Evolutionary conservation across 2,888 invertebrate species (phyloP), one percentile per base, ranked within the genome.

Genomic region (Eumerus sabulonum): DNA sequence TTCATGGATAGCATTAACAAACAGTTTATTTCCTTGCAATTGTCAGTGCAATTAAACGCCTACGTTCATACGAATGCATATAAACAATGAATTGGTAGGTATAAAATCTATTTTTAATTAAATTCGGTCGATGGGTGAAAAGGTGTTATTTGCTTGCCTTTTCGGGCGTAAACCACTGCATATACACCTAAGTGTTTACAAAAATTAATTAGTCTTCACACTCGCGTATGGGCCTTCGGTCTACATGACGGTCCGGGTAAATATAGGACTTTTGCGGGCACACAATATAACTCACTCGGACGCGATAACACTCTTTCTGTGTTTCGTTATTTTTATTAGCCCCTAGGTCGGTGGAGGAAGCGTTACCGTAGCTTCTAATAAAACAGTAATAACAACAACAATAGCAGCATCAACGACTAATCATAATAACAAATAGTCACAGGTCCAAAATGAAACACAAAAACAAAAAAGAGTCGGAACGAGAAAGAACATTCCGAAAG

Each of bases 141-240:
- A 63, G 54, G 27, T 27, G n/a, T 40, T 56, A 57, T 76, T 76
- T 70, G 62, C 63, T 57, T 64, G 35, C 63, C 54, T 70, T 48
- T 27, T 51, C 40, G 51, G 63, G 53, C 63, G 57, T 51, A 57
- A 68, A 48, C 53, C 67, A 57, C 18, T 63, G 56, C 2, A 27
- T 7, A 7, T 53, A 68, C 44, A 63, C 59, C 38, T 17, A 73
- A 72, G 64, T 66, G 59, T 73, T 66, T 59, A 66, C 64, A 59
- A 45, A 72, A 66, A 64, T 54, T 73, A 73, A 73, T 73, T 73
- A 73, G 64, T 71, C 71, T 71, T 40, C 51, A 27, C 7, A 27
- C 27, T 27, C 36, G 53, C 53, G 59, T 40, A 40, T n/a, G 40
- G n/a, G 40, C 3, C 11, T n/a, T 40, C 35, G 45, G 53, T n/a